Evolutionary conservation across 2,888 invertebrate genomes (phyloP).

Genomic region (Oscheius sp.): DNA sequence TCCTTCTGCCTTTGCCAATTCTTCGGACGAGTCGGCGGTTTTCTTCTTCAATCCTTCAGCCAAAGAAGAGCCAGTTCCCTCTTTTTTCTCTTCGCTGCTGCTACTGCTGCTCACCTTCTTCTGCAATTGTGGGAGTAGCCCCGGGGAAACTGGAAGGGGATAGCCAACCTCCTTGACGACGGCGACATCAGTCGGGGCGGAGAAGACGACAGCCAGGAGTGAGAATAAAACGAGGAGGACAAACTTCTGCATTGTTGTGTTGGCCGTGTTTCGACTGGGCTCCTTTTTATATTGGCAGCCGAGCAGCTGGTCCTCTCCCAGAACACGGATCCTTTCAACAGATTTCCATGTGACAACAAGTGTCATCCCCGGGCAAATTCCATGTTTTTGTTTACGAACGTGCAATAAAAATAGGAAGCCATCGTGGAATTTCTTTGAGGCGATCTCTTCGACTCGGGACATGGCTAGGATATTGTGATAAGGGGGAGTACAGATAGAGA

Average conservation of each 20-base stretch:
- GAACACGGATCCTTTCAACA: neutral
- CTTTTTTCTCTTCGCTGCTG: neutral
- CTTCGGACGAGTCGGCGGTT: neutral
- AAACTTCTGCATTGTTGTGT: conserved; percentile 19
- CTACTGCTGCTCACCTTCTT: neutral
- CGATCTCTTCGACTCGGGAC: no score
- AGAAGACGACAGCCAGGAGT: conserved; percentile 7
- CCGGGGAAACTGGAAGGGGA: neutral
- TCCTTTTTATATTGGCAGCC: conserved; percentile 2
- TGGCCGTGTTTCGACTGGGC: neutral
- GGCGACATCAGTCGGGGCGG: neutral
- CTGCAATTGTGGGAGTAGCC: neutral
- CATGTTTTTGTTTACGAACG: neutral
- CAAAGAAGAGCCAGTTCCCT: neutral
- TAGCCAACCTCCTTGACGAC: neutral
- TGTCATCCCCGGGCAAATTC: neutral
- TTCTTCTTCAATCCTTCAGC: neutral
- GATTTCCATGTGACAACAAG: neutral
- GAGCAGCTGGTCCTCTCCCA: neutral
- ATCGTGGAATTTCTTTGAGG: no score
- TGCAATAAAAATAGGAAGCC: neutral
- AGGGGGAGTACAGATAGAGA: no score
- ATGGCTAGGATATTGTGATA: no score
- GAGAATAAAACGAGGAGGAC: conserved; percentile 10
- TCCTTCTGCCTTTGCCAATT: neutral